Base-by-base conservation (phyloP, 2,113 vertebrate genomes). In the Himantopus leucocephalus region DNA sequence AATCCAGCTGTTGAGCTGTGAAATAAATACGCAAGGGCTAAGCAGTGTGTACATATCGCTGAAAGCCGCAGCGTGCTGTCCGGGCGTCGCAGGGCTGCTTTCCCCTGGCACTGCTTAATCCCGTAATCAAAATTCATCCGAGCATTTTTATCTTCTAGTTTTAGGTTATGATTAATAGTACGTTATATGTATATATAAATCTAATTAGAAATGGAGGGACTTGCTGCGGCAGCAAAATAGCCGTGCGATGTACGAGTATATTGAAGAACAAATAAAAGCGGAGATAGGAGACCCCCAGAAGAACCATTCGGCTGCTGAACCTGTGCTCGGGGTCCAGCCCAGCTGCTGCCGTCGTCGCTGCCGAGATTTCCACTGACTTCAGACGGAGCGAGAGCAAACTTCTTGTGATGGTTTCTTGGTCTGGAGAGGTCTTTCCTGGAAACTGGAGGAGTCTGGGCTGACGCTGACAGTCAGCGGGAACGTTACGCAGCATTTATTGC, bases 1-100 rank as follows among this genome's bases (percentile, higher is more conserved):
- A 96, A 93, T 87, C 85, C 93, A 97, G 91, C 94, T 95, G 93
- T 62, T 92, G 90, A 70, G 73, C 94, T 92, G 85, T 85, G 96
- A 92, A 88, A 79, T 88, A 96, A 94, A 87, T 63, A 82, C 7
- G 23, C 21, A 20, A 35, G 89, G 90, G 91, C 85, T 92, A n/a
- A 74, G 85, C 37, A 2, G 77, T 24, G 90, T 29, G 76, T n/a
- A 15, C 68, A 21, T 8, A n/a, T 13, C 7, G 3, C 43, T 50
- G 43, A 58, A 53, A 76, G 86, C 58, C 3, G 1, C 87, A 0
- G 3, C 9, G 37, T 50, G 85, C 80, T 92, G 79, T 22, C 85
- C 56, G 14, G 78, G 81, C 16, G 2, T 22, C 11, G 1, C 20
- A 2, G 68, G 78, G 80, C 70, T 37, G 66, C 72, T 32, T 41